Conservation (phyloP, 2,797 vertebrate species). For the Peromyscus melanophrys region DNA sequence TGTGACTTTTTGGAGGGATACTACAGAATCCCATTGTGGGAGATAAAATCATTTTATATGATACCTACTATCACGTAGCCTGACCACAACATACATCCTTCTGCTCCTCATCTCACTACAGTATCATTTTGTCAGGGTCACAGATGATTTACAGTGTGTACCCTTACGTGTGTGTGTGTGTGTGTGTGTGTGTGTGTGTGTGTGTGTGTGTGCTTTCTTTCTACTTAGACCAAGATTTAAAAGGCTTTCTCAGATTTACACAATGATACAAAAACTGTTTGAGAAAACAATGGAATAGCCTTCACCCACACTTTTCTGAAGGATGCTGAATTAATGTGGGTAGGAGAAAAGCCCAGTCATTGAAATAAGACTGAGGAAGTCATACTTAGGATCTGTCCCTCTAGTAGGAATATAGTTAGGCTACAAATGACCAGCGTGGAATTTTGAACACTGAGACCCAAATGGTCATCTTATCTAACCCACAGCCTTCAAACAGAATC, state of each 20-base stretch:
- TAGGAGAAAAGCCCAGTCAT: background rate
- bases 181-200: too few species aligned
- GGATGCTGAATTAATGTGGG: background rate
- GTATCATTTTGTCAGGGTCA: background rate
- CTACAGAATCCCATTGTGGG: background rate
- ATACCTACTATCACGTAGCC: conserved; percentile 11
- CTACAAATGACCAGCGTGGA: background rate
- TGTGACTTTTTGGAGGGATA: background rate
- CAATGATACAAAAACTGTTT: conserved; percentile 43
- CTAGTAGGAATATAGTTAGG: background rate
- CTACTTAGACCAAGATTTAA: background rate
- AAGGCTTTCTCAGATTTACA: background rate
- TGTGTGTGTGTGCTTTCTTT: background rate
- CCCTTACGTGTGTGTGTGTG: background rate
- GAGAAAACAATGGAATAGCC: conserved; percentile 6
- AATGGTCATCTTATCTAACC: conserved; percentile 20
- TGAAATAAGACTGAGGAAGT: background rate
- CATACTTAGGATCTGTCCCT: background rate
- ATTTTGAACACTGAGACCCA: background rate
- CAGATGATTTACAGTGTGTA: background rate
- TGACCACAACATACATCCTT: background rate
- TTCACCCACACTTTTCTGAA: background rate
- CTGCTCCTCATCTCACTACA: background rate
- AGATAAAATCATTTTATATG: conserved; percentile 12
- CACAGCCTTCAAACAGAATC: background rate